phyloP scores from a whole-genome alignment of 92 coral and sea anemone genomes.

The Zoanthus solanderi region DNA sequence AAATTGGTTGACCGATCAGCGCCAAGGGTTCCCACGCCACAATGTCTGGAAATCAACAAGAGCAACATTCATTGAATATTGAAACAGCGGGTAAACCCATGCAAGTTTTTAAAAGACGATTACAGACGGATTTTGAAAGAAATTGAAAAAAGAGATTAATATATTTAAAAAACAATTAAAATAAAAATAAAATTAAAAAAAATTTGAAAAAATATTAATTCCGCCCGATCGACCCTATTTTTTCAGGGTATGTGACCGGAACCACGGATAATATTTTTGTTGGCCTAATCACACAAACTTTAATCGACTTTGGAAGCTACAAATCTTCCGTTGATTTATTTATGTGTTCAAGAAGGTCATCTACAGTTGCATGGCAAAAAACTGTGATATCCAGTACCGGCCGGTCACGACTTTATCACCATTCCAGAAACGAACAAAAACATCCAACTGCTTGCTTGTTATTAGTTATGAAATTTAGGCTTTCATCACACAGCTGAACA shows the following conservation, averaged over 20 bases:
- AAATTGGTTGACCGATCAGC: not conserved
- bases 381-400: slow-evolving; percentile 19
- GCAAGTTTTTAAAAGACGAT: not conserved
- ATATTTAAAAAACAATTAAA: too few relatives aligned
- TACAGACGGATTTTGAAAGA: too few relatives aligned
- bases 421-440: slow-evolving; percentile 7
- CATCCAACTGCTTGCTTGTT: not conserved
- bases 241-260: too few relatives aligned
- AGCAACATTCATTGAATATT: not conserved
- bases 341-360: not conserved
- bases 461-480: not conserved
- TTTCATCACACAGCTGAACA: slow-evolving; percentile 8
- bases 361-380: not conserved
- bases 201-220: too few relatives aligned
- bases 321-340: not conserved
- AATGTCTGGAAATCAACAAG: not conserved
- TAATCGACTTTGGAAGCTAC: not conserved
- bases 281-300: not conserved
- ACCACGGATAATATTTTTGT: too few relatives aligned
- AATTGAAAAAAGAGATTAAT: too few relatives aligned
- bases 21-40: not conserved
- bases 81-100: not conserved
- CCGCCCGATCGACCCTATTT: too few relatives aligned
- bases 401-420: not conserved
- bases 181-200: too few relatives aligned